Evolutionary conservation across 2,797 vertebrate genomes (phyloP).

Genomic region (Psittacula derbiana): DNA sequence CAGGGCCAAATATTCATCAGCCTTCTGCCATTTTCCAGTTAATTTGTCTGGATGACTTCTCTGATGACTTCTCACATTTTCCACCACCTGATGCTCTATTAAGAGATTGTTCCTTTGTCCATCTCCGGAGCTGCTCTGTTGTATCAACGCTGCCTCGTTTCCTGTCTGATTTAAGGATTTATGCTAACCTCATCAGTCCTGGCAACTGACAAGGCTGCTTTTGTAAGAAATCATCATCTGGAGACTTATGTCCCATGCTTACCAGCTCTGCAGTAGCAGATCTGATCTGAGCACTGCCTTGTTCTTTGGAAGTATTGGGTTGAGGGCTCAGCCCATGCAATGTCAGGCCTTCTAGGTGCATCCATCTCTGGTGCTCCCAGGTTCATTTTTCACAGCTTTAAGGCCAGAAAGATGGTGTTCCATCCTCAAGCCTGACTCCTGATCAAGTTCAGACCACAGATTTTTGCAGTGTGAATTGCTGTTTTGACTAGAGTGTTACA

Average conservation of each 20-base stretch:
- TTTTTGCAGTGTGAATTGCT: background rate
- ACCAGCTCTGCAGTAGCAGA: background rate
- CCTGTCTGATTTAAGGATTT: background rate
- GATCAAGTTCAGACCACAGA: background rate
- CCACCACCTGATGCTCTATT: background rate
- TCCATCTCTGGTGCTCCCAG: background rate
- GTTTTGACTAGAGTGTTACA: background rate
- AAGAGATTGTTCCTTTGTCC: slow-evolving; percentile 23
- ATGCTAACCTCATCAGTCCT: background rate
- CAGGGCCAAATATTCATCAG: slow-evolving; percentile 14
- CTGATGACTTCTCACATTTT: background rate
- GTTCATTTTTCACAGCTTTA: background rate
- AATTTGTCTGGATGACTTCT: slow-evolving; percentile 29
- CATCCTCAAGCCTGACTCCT: background rate
- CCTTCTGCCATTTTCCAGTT: slow-evolving; percentile 42
- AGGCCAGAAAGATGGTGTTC: background rate
- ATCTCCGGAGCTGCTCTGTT: background rate
- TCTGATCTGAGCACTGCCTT: background rate
- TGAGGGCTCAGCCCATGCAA: background rate
- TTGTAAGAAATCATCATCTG: background rate
- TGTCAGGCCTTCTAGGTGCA: background rate
- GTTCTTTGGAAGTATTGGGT: background rate
- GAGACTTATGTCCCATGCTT: background rate
- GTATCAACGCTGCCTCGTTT: background rate
- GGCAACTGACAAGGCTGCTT: background rate